Percentiles rank a stretch among this genome's conserved stretches.
phyloP scores from a whole-genome alignment of 2,113 vertebrate genomes.

The Pseudorectes ferrugineus region DNA sequence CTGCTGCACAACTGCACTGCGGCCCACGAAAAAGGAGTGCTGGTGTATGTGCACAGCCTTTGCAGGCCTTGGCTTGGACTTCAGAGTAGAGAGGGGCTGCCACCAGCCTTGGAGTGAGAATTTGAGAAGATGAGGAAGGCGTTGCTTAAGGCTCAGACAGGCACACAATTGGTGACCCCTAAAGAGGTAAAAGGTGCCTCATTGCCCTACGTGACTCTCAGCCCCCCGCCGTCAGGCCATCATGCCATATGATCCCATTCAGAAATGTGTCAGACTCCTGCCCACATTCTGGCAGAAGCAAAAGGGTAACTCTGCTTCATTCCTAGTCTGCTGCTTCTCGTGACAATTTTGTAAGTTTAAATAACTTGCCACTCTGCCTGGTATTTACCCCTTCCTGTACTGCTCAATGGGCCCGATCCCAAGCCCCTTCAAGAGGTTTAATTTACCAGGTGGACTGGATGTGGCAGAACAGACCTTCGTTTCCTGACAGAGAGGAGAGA shows the following conservation, averaged over 20 bases:
- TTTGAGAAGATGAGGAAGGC: not conserved
- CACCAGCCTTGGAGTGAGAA: not conserved
- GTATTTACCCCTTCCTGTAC: not conserved
- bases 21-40: not conserved
- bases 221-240: not conserved
- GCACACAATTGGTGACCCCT: not conserved
- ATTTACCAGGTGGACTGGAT: not conserved
- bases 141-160: not conserved
- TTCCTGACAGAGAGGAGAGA: not conserved
- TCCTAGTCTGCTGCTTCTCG: not conserved
- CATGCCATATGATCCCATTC: not conserved
- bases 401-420: not conserved
- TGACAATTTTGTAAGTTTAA: not conserved
- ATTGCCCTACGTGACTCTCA: not conserved
- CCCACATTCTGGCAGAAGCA: not conserved
- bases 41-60: rapidly evolving
- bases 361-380: not conserved
- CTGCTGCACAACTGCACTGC: rapidly evolving
- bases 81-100: not conserved
- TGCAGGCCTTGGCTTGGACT: not conserved
- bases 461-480: not conserved
- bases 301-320: not conserved
- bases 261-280: not conserved
- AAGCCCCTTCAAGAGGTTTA: not conserved
- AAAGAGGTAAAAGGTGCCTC: not conserved